Evolutionary conservation across 2,888 invertebrate genomes (phyloP), one percentile per base, ranked within the genome.

Genomic region (Macrophya annulata): DNA sequence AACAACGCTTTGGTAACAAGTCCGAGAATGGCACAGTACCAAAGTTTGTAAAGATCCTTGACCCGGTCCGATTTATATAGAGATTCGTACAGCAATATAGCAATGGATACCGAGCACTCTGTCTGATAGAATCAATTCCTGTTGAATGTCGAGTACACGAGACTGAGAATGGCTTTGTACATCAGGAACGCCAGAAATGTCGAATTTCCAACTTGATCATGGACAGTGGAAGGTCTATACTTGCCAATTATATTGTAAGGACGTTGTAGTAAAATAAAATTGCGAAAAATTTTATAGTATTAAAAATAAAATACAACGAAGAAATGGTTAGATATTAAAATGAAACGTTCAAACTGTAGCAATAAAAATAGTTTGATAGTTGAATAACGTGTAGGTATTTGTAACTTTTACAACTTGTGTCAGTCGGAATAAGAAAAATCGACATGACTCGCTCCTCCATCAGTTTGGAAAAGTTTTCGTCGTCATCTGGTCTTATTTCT

Each of bases 61-160:
- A 59, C 79, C n/a, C 79, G 59, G 21, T 43, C 40, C 79, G 43
- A 79, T 79, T 62, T 62, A 40, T 79, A 59, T 79, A 4, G 43
- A 62, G 43, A 1, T 62, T 59, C 43, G 31, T 48, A 62, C 37
- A 40, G n/a, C 79, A 12, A 59, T 43, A 59, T 59, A n/a, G 77
- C 43, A 77, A 79, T 79, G 79, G 12, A 79, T 79, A 40, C 59
- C 37, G 59, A 40, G 17, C 77, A 77, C 77, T 77, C 55, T 77
- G 51, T 79, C 37, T 62, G 79, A 79, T 59, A 59, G 40, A 21
- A 59, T 79, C 79, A 79, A 79, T 62, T 40, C 43, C 17, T 15
- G 31, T 77, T 48, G 59, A 59, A 77, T 37, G 76, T 76, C 25
- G 15, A 31, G 51, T 51, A 51, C 21, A 31, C 25, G 77, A 55